Evolutionary conservation across 2,113 vertebrate genomes (phyloP).

Genomic region (Phoxinus phoxinus): DNA sequence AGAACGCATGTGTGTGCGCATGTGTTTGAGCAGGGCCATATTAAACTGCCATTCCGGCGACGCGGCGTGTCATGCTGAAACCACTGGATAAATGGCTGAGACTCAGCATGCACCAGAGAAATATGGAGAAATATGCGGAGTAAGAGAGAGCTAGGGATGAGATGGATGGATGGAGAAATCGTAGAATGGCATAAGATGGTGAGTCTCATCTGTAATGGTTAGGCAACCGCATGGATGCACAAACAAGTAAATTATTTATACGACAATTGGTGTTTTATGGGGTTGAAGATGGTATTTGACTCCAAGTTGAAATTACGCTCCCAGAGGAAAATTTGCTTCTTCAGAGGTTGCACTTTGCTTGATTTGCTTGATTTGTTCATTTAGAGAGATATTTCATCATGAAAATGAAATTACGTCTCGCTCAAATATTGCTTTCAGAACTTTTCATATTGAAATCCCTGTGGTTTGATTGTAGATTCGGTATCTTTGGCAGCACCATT

Average conservation of each 20-base stretch:
- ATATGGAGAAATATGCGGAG: conserved; percentile 44
- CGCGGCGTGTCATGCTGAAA: conserved; percentile 38
- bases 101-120: conserved; percentile 44
- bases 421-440: background rate
- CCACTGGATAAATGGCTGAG: conserved; percentile 34
- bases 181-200: background rate
- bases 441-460: background rate
- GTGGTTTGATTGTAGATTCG: background rate
- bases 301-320: background rate
- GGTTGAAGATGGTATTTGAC: background rate
- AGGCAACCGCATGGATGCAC: conserved; percentile 1
- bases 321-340: background rate
- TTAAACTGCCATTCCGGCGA: conserved; percentile 59
- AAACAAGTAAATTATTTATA: conserved; percentile 13
- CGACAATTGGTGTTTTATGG: background rate
- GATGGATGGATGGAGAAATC: conserved; percentile 26
- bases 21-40: conserved; percentile 57
- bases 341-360: background rate
- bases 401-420: background rate
- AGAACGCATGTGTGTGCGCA: conserved; percentile 20
- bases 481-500: background rate
- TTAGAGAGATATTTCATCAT: background rate
- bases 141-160: background rate
- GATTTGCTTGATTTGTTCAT: background rate
- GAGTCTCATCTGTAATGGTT: conserved; percentile 10